phyloP scores from a whole-genome alignment of 1,140 invertebrate genomes.

The Sycophaga agraensis region DNA sequence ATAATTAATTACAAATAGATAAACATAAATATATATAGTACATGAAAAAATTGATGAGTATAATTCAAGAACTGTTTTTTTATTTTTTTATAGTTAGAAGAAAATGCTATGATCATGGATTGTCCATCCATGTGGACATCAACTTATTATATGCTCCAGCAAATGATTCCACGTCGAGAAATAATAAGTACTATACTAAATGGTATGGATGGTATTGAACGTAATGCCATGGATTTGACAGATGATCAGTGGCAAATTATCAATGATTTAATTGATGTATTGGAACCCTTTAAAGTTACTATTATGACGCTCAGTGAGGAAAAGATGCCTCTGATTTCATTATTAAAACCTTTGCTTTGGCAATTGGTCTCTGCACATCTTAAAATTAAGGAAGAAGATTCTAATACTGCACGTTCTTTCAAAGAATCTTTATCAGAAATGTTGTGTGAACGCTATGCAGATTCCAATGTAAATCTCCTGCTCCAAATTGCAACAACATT shows the following conservation, averaged over 20 bases:
- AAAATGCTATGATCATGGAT: conserved; percentile 51
- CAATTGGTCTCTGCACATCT: conserved; percentile 59
- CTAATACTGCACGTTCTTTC: conserved; percentile 45
- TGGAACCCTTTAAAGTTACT: conserved; percentile 62
- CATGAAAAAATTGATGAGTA: no score
- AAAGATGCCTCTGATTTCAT: conserved; percentile 58
- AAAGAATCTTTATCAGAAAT: conserved; percentile 55
- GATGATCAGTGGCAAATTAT: conserved; percentile 57
- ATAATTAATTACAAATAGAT: no score
- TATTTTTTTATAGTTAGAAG: conserved; percentile 50
- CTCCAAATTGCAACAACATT: conserved; percentile 58
- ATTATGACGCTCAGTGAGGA: conserved; percentile 61
- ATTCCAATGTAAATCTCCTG: conserved; percentile 50
- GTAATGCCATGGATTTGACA: conserved; percentile 44
- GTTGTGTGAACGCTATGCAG: conserved; percentile 55
- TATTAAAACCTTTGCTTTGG: conserved; percentile 60
- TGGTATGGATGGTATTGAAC: conserved; percentile 47
- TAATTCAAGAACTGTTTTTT: conserved; percentile 18
- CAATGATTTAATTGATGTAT: conserved; percentile 56
- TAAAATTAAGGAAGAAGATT: conserved; percentile 54
- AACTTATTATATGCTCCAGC: conserved; percentile 60
- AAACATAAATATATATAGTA: no score
- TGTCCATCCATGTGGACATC: conserved; percentile 58
- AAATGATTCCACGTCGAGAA: conserved; percentile 49
- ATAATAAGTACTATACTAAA: conserved; percentile 43